Evolutionary conservation across 1,140 invertebrate species (phyloP), one percentile per base, ranked within the genome.

Genomic region (Arctopsyche grandis): DNA sequence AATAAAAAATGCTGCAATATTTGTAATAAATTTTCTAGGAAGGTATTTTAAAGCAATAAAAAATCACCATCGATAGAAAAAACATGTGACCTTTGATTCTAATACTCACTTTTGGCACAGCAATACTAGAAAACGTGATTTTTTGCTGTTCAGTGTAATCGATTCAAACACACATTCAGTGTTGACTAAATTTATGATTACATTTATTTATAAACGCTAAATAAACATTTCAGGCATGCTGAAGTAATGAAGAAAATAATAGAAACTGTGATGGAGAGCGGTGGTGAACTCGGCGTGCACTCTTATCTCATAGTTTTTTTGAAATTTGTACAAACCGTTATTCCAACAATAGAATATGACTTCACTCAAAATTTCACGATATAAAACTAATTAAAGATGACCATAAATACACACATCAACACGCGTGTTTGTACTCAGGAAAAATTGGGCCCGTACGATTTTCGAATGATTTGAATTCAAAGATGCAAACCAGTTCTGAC

Each of bases 231-330:
- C 86, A 97, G 97, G 82, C 98, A 99, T 90, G 98, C 98, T 7
- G 98, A 99, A 87, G 98, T 99, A 16, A 99, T 99, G 98, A 99
- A 99, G 86, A 99, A 98, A 88, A 97, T 99, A 56, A 99, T 99
- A 77, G 95, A 99, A 87, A 99, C 96, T 5, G 98, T 99, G 5
- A 96, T 94, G 83, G 98, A 99, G 87, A 97, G 96, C 70, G 98
- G 98, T 19, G 94, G 96, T 60, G 96, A 99, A 85, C 89, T 99
- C 79, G 96, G 94, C n/a, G 98, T 99, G 80, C 96, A 99, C 87
- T 95, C 97, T 90, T 99, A 99, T 90, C 92, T 99, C 48, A 98
- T 99, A 84, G 97, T 99, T 84, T 99, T 99, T 88, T 91, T 99
- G n/a, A 99, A 99, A 90, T 99, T 99, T 89, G 97, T 99, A 83